Evolutionary conservation across 1,140 invertebrate species (phyloP), one percentile per base, ranked within the genome.

Genomic region (Temnothorax longispinosus): DNA sequence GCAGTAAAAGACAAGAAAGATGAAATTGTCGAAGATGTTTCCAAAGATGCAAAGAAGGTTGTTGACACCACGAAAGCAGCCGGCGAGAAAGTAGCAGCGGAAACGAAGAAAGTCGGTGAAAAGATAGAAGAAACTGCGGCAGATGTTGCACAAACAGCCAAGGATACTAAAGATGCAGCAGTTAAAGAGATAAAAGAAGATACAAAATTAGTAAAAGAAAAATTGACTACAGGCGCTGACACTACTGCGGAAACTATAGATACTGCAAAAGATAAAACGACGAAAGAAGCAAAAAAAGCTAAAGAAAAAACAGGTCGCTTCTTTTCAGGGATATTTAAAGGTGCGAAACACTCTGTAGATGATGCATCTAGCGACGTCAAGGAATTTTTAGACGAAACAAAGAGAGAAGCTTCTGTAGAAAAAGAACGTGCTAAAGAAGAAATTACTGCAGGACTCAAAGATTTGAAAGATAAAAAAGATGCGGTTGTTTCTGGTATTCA

Each of bases 251-350:
- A 87, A 4, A 15, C 38, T 56, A 56, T 41, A 3, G 67, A 87
- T 0, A 44, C 6, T 4, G 38, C 64, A 5, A 88, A 86, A 2
- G 89, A 92, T 15, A 89, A 89, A 86, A 60, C 52, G 0, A 58
- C 60, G 3, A 87, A 89, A 56, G 91, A 88, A 75, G 35, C 84
- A 0, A 93, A 92, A 27, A 93, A 92, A 65, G 71, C 71, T 1
- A 92, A 91, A 65, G 90, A 89, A 0, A 92, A 92, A 65, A 71
- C 82, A 64, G 21, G 32, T 44, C 21, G 82, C 0, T 85, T 85
- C 15, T 77, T 85, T 1, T 76, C 82, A 0, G 82, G 82, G 0
- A 91, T 92, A 4, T 91, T 92, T 15, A 91, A 92, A 72, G 87
- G 91, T 3, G 58, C 72, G 0, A 92, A 91, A 44, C 87, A 92